Percentiles rank a stretch among this genome's conserved stretches.
Conservation (phyloP, 2,113 vertebrate species). For the Psephotus haematonotus region DNA sequence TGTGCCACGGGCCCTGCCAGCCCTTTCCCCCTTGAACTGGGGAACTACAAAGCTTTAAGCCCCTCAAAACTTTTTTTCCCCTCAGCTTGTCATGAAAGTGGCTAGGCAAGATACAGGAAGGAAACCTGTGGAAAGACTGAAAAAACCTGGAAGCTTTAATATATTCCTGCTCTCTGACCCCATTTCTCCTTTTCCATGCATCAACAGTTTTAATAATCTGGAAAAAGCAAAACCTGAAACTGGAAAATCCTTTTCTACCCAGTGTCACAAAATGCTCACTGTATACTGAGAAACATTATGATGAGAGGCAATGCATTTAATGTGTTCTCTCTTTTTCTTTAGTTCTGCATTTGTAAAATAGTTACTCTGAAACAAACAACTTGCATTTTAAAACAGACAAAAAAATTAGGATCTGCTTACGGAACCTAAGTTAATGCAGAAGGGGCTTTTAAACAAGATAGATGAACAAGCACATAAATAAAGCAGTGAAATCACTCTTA, state of each 20-base stretch:
- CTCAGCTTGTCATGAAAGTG: not conserved
- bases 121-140: not conserved
- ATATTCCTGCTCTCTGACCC: not conserved
- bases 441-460: not conserved
- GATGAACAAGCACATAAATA: fast-evolving
- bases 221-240: slow-evolving; percentile 3
- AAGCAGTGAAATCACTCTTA: not conserved
- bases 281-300: not conserved
- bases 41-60: not conserved
- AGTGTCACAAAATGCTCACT: not conserved
- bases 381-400: not conserved
- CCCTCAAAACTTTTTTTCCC: fast-evolving
- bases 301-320: not conserved
- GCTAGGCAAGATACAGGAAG: not conserved
- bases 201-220: not conserved
- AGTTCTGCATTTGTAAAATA: not conserved
- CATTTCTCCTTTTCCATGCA: not conserved
- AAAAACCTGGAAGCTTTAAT: not conserved
- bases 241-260: not conserved
- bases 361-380: not conserved
- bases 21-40: not conserved
- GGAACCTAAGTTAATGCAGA: not conserved
- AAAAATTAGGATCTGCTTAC: not conserved
- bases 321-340: fast-evolving
- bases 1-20: not conserved